These are phyloP conservation scores for Paraescarpia echinospica DNA, from an alignment of 1,140 invertebrate species.

Conservation along the genomic window DNA sequence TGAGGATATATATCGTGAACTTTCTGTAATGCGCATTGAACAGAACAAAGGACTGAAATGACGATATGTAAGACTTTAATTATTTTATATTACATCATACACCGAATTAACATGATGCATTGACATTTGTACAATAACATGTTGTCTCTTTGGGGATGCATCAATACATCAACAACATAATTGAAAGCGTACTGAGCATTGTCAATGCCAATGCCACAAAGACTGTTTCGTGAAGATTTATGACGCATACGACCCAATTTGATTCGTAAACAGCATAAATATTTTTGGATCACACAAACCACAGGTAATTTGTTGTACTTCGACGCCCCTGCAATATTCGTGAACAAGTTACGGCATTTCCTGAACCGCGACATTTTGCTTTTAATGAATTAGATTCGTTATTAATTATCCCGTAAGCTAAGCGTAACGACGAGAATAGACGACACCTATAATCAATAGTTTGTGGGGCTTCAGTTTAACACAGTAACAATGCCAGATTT, in stretches of 20 bases:
- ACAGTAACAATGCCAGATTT: neutral
- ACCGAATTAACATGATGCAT: too few species aligned
- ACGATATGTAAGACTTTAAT: too few species aligned
- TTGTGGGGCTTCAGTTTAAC: neutral
- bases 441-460: neutral
- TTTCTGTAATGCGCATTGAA: too few species aligned
- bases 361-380: neutral
- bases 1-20: too few species aligned
- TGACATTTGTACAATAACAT: too few species aligned
- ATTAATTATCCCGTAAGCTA: neutral
- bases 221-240: neutral
- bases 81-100: too few species aligned
- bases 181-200: neutral
- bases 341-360: neutral
- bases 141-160: neutral
- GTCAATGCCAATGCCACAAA: neutral
- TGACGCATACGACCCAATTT: neutral
- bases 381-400: neutral
- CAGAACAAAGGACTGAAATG: too few species aligned
- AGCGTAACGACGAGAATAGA: neutral
- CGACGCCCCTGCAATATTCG: neutral
- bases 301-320: neutral
- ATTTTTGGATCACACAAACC: neutral
- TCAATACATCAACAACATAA: neutral
- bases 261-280: neutral